Percentiles rank a stretch among this genome's conserved stretches.
Evolutionary conservation across 1,140 invertebrate genomes (phyloP).

Genomic region (Pogonomyrmex barbatus): DNA sequence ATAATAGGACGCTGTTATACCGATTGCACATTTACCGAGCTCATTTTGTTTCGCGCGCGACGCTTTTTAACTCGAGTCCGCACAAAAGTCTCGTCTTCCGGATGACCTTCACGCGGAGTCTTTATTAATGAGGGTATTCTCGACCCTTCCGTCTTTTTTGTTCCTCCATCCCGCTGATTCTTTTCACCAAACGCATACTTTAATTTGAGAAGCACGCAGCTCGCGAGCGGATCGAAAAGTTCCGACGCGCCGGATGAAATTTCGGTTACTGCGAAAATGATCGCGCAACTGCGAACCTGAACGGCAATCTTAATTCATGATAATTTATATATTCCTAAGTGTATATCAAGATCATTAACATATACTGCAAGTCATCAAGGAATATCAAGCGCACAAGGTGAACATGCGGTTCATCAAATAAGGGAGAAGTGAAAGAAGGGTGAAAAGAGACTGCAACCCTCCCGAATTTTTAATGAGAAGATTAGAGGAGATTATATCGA

Average conservation of each 20-base stretch:
- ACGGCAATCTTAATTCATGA: slow-evolving; percentile 2
- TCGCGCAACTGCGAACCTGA: neutral
- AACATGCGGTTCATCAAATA: slow-evolving; percentile 21
- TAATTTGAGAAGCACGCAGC: slow-evolving; percentile 17
- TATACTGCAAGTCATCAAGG: slow-evolving; percentile 34
- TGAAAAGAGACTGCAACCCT: slow-evolving; percentile 16
- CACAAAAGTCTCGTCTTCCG: slow-evolving; percentile 71
- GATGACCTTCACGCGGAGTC: slow-evolving; percentile 71
- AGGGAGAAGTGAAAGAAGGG: neutral
- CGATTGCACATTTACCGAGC: slow-evolving; percentile 67
- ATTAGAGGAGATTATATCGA: slow-evolving; percentile 14
- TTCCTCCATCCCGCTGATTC: slow-evolving; percentile 1
- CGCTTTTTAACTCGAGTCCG: slow-evolving; percentile 67
- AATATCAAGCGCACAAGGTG: slow-evolving; percentile 12
- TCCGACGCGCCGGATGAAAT: neutral
- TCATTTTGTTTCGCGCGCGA: slow-evolving; percentile 66
- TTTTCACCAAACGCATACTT: slow-evolving; percentile 26
- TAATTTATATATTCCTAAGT: slow-evolving; percentile 44
- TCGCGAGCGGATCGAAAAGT: slow-evolving; percentile 1
- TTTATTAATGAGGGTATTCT: slow-evolving; percentile 80
- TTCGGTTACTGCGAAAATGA: neutral
- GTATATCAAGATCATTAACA: slow-evolving; percentile 30
- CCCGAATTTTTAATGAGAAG: slow-evolving; percentile 32
- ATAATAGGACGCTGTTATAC: slow-evolving; percentile 55
- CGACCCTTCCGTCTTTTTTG: slow-evolving; percentile 27